Percentiles rank a stretch among this genome's conserved stretches.
phyloP scores from a whole-genome alignment of 2,113 vertebrate genomes.

The Donacobius atricapilla region DNA sequence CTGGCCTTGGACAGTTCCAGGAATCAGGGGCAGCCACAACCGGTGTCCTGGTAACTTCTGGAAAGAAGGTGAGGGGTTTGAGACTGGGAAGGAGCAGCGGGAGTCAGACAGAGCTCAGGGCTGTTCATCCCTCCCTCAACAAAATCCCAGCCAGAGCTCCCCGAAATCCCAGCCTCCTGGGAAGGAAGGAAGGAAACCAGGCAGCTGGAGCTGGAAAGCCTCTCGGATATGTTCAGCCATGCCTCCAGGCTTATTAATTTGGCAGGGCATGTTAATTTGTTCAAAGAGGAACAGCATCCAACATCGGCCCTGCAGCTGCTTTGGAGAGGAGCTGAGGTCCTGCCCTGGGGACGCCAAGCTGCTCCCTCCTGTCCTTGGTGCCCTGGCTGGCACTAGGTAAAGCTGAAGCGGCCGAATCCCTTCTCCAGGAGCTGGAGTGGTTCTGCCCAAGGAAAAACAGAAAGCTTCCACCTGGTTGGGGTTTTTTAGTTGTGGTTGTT shows the following conservation, averaged over 20 bases:
- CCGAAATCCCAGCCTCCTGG: fast-evolving
- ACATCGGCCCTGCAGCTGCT: fast-evolving
- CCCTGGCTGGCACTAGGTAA: neutral
- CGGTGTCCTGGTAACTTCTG: neutral
- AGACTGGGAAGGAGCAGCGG: neutral
- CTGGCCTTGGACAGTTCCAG: neutral
- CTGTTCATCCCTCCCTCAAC: neutral
- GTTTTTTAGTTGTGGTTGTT: too few relatives aligned
- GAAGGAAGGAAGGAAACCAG: neutral
- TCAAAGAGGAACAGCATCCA: neutral
- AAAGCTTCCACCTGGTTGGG: neutral
- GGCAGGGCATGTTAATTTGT: neutral
- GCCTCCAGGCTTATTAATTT: neutral
- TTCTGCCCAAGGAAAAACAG: too few relatives aligned
- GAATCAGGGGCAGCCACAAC: neutral
- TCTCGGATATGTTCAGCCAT: neutral
- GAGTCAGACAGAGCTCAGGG: fast-evolving
- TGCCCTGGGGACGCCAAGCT: neutral
- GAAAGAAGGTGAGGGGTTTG: neutral
- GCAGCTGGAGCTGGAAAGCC: neutral
- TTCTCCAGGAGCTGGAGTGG: neutral
- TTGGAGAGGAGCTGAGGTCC: fast-evolving
- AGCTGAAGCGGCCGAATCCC: neutral
- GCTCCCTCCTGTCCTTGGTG: neutral
- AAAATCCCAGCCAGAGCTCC: neutral